These are phyloP conservation scores for Elaphurus davidianus DNA, from an alignment of 2,113 vertebrate species.

Conservation along the genomic window DNA sequence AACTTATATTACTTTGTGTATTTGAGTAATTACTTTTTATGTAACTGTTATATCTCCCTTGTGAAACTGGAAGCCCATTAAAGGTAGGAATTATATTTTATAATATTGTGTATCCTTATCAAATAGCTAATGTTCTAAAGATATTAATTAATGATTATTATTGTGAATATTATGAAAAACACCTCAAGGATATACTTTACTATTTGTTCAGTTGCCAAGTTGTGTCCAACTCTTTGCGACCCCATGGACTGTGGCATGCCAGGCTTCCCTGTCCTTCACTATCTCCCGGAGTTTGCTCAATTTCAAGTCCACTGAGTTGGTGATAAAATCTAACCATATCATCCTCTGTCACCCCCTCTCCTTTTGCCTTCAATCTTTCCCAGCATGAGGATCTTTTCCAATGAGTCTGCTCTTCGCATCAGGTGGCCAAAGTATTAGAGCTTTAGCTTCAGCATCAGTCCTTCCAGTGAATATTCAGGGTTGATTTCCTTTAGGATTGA, in stretches of 20 bases:
- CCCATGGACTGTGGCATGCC: neutral
- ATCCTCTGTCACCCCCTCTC: neutral
- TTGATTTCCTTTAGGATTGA: neutral
- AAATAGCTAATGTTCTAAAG: neutral
- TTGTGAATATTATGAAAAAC: neutral
- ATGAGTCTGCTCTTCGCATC: rapidly evolving
- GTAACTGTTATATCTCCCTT: neutral
- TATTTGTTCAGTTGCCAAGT: neutral
- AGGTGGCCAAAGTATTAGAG: neutral
- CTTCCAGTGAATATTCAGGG: neutral
- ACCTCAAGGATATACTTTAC: neutral
- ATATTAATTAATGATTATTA: neutral
- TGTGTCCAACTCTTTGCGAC: neutral
- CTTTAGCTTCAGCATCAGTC: neutral
- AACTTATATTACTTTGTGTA: neutral
- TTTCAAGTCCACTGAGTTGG: neutral
- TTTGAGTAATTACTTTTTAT: neutral
- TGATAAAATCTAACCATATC: neutral
- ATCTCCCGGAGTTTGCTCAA: neutral
- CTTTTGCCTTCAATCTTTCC: neutral
- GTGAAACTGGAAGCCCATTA: neutral
- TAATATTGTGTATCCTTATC: neutral
- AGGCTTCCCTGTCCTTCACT: neutral
- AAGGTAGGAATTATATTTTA: neutral
- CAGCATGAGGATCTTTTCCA: neutral